Conservation (phyloP, 2,113 vertebrate genomes). For the Aegithalos caudatus region DNA sequence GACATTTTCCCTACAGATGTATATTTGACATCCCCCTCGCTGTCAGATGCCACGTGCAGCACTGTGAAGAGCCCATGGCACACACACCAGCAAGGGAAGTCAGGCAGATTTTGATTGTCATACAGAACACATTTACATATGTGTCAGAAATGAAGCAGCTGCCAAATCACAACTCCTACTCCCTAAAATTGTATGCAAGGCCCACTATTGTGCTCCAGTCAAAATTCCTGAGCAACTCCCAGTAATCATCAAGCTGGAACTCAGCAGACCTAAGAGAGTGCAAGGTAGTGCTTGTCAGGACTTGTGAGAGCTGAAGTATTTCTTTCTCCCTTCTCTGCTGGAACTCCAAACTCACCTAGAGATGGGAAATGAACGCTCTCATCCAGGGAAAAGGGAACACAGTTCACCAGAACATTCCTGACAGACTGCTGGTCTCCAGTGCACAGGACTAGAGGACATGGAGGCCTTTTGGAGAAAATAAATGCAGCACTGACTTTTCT, state of each 20-base stretch:
- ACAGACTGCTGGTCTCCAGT: not conserved
- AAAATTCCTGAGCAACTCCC: not conserved
- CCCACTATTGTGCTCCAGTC: not conserved
- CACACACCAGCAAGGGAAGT: not conserved
- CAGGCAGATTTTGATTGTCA: not conserved
- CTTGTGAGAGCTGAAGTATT: not conserved
- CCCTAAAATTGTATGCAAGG: not conserved
- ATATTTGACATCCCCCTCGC: not conserved
- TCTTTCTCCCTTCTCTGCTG: not conserved
- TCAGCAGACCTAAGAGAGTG: not conserved
- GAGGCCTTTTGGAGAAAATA: not conserved
- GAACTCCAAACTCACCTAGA: not conserved
- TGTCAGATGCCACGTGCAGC: not conserved
- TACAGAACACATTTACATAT: not conserved
- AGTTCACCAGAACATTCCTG: not conserved
- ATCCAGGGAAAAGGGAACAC: not conserved
- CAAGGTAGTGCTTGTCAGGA: not conserved
- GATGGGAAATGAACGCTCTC: not conserved
- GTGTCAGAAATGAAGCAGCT: not conserved
- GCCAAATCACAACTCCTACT: constrained; percentile 39
- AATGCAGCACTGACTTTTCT: not conserved
- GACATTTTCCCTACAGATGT: not conserved
- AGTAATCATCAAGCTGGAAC: not conserved
- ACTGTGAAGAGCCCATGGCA: not conserved
- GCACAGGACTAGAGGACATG: not conserved